Percentiles rank a stretch among this genome's conserved stretches.
Conservation (phyloP, 1,140 invertebrate genomes). For the Pissodes strobi region DNA sequence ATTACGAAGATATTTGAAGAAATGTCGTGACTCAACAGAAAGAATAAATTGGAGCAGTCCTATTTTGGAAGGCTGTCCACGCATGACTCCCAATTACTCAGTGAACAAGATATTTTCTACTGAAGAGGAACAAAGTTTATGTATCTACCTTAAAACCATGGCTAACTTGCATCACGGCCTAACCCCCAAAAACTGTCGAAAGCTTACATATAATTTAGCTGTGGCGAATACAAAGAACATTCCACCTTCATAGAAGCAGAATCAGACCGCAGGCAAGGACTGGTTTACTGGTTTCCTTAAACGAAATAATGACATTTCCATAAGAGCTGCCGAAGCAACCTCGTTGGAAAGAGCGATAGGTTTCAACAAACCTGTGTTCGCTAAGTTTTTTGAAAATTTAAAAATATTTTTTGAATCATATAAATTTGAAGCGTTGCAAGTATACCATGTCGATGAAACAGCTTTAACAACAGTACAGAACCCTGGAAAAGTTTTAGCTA, state of each 20-base stretch:
- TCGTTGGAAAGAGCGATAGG: slow-evolving; percentile 13
- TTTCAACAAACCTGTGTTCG: slow-evolving; percentile 14
- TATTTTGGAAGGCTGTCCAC: too few relatives aligned
- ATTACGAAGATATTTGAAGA: too few relatives aligned
- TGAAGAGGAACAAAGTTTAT: too few relatives aligned
- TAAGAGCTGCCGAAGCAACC: slow-evolving; percentile 46
- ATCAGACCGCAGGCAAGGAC: slow-evolving; percentile 16
- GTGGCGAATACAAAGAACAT: slow-evolving; percentile 43
- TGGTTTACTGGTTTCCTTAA: slow-evolving; percentile 44
- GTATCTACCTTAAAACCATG: too few relatives aligned
- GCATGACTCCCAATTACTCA: too few relatives aligned
- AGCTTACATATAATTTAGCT: slow-evolving; percentile 36
- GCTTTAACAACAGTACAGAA: slow-evolving; percentile 57
- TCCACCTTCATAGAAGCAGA: slow-evolving; percentile 19
- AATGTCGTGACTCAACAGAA: too few relatives aligned
- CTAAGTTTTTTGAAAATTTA: slow-evolving; percentile 15
- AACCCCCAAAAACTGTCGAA: too few relatives aligned
- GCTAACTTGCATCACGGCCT: too few relatives aligned
- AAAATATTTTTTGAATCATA: slow-evolving; percentile 5
- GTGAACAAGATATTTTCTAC: too few relatives aligned
- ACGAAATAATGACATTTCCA: slow-evolving; percentile 45
- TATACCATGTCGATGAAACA: slow-evolving; percentile 58
- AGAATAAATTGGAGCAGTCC: too few relatives aligned
- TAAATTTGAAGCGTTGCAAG: slow-evolving; percentile 33
- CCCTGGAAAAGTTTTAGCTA: slow-evolving; percentile 51